Conservation (phyloP, 2,888 invertebrate genomes). For the Prenolepis imparis region DNA sequence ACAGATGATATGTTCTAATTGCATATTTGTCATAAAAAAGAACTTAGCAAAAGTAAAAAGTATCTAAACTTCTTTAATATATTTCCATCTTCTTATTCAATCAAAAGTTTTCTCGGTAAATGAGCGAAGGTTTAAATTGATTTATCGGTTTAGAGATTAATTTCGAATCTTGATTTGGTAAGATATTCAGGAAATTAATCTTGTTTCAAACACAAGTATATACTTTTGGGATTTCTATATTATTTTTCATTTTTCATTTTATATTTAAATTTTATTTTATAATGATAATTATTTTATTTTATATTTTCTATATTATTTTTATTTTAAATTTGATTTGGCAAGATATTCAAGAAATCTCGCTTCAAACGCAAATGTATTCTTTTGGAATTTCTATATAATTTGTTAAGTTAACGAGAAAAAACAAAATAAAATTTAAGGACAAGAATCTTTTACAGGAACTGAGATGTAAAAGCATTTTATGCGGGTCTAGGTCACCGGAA, state of each 20-base stretch:
- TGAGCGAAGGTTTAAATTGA: neutral
- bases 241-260: slow-evolving; percentile 2
- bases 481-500: slow-evolving; percentile 5
- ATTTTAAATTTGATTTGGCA: neutral
- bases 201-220: neutral
- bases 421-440: neutral
- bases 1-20: neutral
- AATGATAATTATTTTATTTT: no score
- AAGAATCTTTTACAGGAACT: neutral
- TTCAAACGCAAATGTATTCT: neutral
- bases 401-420: neutral
- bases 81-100: neutral
- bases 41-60: neutral
- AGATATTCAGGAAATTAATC: neutral
- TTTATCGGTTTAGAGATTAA: slow-evolving; percentile 13
- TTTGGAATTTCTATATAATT: slow-evolving; percentile 12
- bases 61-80: neutral
- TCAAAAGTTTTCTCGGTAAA: neutral
- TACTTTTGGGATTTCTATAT: neutral
- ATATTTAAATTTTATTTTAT: no score
- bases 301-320: no score
- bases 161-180: neutral
- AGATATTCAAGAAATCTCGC: neutral
- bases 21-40: neutral
- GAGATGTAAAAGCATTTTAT: slow-evolving; percentile 4